Percentiles rank a stretch among this genome's conserved stretches.
These are phyloP conservation scores for Fistularia commersonii DNA, from an alignment of 2,797 vertebrate species.

Conservation along the genomic window DNA sequence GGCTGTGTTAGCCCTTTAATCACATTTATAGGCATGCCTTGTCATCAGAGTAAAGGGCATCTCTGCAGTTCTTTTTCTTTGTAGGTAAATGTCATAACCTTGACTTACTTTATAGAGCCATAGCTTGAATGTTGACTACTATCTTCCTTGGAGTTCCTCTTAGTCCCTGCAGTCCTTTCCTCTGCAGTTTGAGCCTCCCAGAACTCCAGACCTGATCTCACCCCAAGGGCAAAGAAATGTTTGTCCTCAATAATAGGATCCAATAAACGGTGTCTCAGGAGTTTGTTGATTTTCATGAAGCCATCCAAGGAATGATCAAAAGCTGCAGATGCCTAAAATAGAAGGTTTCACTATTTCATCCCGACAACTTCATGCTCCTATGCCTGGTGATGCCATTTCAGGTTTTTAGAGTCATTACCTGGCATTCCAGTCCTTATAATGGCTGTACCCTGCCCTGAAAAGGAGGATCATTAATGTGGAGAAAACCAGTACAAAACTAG, in stretches of 20 bases:
- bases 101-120: conserved; percentile 52
- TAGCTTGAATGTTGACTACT: conserved; percentile 37
- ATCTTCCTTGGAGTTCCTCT: conserved; percentile 44
- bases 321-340: conserved; percentile 45
- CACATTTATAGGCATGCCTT: conserved; percentile 17
- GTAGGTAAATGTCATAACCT: conserved; percentile 19
- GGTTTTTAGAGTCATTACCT: conserved; percentile 49
- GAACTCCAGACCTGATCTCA: conserved; percentile 36
- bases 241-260: conserved; percentile 50
- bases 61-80: conserved; percentile 14
- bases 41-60: conserved; percentile 21
- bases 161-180: conserved; percentile 29
- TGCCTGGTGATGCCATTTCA: conserved; percentile 35
- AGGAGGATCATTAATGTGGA: conserved; percentile 40
- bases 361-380: conserved; percentile 21
- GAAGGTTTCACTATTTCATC: conserved; percentile 51
- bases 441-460: conserved; percentile 26
- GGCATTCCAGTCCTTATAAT: conserved; percentile 47
- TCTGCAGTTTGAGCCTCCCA: conserved; percentile 55
- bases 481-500: conserved; percentile 20
- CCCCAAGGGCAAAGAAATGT: conserved; percentile 53
- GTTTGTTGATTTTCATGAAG: conserved; percentile 41
- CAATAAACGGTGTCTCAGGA: conserved; percentile 35
- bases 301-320: conserved; percentile 25
- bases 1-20: background rate